These are phyloP conservation scores for Tuta absoluta DNA, from an alignment of 2,888 invertebrate species.

Conservation along the genomic window DNA sequence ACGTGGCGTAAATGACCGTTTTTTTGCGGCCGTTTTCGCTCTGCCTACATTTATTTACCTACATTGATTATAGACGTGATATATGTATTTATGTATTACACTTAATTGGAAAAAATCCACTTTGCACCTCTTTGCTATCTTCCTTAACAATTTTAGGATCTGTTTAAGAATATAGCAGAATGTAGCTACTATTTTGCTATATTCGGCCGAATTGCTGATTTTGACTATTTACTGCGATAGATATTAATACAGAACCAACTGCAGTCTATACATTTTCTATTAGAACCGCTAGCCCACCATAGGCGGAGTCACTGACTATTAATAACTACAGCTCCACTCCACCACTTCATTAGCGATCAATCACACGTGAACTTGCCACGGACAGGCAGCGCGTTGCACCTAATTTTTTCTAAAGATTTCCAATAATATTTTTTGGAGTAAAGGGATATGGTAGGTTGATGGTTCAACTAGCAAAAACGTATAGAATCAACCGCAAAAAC, in stretches of 20 bases:
- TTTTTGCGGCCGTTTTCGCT: too few species aligned
- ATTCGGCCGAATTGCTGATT: too few species aligned
- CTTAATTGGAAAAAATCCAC: too few species aligned
- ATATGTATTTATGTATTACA: too few species aligned
- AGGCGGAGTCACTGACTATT: conserved; percentile 70
- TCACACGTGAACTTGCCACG: conserved; percentile 63
- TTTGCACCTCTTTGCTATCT: too few species aligned
- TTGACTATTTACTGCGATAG: not conserved
- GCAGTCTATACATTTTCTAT: conserved; percentile 9
- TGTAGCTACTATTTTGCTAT: too few species aligned
- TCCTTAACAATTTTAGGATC: too few species aligned
- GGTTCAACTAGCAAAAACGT: not conserved
- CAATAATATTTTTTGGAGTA: conserved; percentile 14
- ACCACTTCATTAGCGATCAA: conserved; percentile 78
- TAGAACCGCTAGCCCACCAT: conserved; percentile 20
- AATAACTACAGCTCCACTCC: conserved; percentile 76
- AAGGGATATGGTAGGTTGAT: not conserved
- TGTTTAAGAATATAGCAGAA: too few species aligned
- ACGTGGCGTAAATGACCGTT: too few species aligned
- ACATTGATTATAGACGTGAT: too few species aligned
- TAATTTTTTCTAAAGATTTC: conserved; percentile 33
- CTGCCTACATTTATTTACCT: too few species aligned
- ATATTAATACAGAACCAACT: not conserved
- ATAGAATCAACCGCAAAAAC: not conserved
- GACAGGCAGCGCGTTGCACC: conserved; percentile 51